Conservation (phyloP, 2,797 vertebrate genomes). For the Helicolenus hilgendorfi region DNA sequence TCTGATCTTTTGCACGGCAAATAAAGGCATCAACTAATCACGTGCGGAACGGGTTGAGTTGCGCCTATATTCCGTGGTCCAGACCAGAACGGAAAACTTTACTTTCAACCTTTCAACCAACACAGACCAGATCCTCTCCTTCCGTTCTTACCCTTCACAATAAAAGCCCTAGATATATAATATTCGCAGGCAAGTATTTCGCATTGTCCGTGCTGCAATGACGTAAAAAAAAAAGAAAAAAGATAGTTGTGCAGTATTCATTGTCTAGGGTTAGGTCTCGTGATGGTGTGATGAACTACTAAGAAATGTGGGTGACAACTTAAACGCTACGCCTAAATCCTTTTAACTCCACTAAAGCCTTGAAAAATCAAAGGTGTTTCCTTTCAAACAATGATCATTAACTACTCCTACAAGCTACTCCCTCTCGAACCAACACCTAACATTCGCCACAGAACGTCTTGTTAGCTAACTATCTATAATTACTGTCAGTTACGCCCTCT, state of each 20-base stretch:
- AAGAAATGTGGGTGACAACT: background rate
- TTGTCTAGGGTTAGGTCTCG: background rate
- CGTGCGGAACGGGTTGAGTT: rapidly evolving
- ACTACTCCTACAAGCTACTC: background rate
- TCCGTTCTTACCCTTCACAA: too few species aligned
- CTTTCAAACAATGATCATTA: conserved; percentile 20
- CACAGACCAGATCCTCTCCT: too few species aligned
- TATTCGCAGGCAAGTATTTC: too few species aligned
- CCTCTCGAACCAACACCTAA: background rate
- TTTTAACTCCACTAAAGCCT: background rate
- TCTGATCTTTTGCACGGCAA: rapidly evolving
- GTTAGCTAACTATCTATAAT: conserved; percentile 10
- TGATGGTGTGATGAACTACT: background rate
- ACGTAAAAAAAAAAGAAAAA: background rate
- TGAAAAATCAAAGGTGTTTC: conserved; percentile 21
- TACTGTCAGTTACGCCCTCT: background rate
- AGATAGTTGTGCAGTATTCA: background rate
- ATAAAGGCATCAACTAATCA: too few species aligned
- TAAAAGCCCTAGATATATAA: too few species aligned
- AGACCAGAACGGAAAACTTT: too few species aligned
- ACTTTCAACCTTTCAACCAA: too few species aligned
- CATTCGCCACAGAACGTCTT: background rate
- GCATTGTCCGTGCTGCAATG: background rate
- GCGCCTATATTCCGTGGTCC: too few species aligned
- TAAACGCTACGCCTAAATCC: background rate